Percentiles rank a stretch among this genome's conserved stretches.
These are phyloP conservation scores for Drosophila longiperda DNA, from an alignment of 2,888 invertebrate species.

Conservation along the genomic window DNA sequence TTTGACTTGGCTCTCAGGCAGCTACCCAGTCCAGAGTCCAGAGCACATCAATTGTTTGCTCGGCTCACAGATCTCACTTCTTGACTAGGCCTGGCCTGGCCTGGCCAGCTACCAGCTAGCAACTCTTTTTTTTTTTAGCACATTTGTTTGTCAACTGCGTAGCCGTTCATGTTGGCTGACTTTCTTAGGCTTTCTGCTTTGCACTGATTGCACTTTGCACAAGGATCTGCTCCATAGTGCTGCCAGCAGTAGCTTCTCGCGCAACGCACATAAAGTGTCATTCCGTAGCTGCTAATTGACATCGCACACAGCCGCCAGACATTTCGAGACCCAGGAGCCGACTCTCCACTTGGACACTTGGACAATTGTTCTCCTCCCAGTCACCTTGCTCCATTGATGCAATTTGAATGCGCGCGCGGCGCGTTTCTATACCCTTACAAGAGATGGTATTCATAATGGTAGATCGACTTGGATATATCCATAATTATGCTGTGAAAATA, in stretches of 20 bases:
- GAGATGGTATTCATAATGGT: too few species aligned
- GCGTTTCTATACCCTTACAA: conserved; percentile 46
- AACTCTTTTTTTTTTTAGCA: background rate
- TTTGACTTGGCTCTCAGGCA: conserved; percentile 19
- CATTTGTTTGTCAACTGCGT: conserved; percentile 79
- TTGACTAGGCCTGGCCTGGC: conserved; percentile 34
- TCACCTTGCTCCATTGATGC: conserved; percentile 65
- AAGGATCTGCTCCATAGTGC: conserved; percentile 47
- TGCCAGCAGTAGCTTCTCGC: conserved; percentile 58
- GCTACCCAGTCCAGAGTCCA: conserved; percentile 16
- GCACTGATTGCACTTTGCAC: conserved; percentile 83
- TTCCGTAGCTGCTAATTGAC: conserved; percentile 85
- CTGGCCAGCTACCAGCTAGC: conserved; percentile 17
- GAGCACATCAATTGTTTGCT: conserved; percentile 77
- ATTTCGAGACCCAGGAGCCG: conserved; percentile 23
- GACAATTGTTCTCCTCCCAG: conserved; percentile 69
- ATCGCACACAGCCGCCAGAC: conserved; percentile 77
- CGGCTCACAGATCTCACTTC: conserved; percentile 60
- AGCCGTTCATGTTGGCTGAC: conserved; percentile 75
- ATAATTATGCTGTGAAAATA: background rate
- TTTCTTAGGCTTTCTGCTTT: conserved; percentile 72
- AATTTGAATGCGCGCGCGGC: conserved; percentile 75
- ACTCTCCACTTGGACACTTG: conserved; percentile 42
- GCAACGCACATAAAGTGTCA: conserved; percentile 84
- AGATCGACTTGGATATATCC: background rate